Conservation (phyloP, 1,140 invertebrate genomes). For the Physella acuta region DNA sequence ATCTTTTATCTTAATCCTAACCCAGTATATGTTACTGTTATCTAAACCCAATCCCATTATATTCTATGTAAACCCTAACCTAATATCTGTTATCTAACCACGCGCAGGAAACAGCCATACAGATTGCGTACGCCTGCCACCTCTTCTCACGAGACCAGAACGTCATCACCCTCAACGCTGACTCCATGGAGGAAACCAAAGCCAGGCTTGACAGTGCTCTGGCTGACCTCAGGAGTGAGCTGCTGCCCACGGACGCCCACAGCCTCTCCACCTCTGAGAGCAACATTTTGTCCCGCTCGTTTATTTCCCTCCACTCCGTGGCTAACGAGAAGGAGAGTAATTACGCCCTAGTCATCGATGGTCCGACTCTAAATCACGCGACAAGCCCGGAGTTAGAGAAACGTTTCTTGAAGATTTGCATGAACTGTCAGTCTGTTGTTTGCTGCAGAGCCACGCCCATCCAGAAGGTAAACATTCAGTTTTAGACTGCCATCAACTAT, state of each 20-base stretch:
- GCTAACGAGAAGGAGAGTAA: conserved; percentile 39
- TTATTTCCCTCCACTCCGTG: conserved; percentile 1
- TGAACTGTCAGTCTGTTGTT: conserved; percentile 57
- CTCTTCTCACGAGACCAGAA: conserved; percentile 74
- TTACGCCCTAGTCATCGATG: conserved; percentile 86
- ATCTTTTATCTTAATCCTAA: too few species aligned
- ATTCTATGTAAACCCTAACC: too few species aligned
- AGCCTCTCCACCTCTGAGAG: neutral
- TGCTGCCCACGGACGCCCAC: neutral
- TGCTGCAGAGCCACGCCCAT: conserved; percentile 60
- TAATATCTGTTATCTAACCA: too few species aligned
- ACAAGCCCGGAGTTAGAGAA: conserved; percentile 63
- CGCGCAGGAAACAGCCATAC: conserved; percentile 96
- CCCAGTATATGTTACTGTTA: too few species aligned
- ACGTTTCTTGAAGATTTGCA: conserved; percentile 47
- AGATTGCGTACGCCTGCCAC: conserved; percentile 93
- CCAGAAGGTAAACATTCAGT: conserved; percentile 55
- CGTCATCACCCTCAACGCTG: conserved; percentile 77
- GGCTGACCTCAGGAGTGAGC: neutral
- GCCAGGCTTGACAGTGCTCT: conserved; percentile 39
- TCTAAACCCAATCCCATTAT: too few species aligned
- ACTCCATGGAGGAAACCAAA: conserved; percentile 51
- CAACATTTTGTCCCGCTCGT: conserved; percentile 11
- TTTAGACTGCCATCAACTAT: neutral
- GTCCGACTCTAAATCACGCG: conserved; percentile 85